Percentiles rank a stretch among this genome's conserved stretches.
phyloP scores from a whole-genome alignment of 2,888 invertebrate species.

The Oeneis ivallda region DNA sequence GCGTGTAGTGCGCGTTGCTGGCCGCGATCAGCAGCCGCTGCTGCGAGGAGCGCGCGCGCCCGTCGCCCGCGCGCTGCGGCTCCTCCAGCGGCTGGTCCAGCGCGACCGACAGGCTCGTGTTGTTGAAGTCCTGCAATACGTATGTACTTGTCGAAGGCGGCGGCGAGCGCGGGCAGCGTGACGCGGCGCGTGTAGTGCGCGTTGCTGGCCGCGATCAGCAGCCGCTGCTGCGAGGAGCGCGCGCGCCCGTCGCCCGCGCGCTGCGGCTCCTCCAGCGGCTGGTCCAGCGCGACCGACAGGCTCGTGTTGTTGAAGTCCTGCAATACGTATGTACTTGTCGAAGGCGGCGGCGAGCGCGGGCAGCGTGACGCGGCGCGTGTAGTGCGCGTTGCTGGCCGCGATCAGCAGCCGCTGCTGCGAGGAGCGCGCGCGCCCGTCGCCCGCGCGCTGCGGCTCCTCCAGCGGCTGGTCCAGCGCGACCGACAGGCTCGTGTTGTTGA shows the following conservation, averaged over 20 bases:
- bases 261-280: conserved; percentile 57
- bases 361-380: conserved; percentile 88
- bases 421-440: conserved; percentile 68
- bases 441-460: conserved; percentile 51
- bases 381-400: conserved; percentile 93
- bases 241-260: conserved; percentile 56
- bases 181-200: conserved; percentile 90
- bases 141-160: conserved; percentile 82
- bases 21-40: conserved; percentile 91
- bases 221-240: conserved; percentile 88
- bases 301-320: conserved; percentile 73
- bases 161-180: conserved; percentile 87
- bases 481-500: conserved; percentile 70
- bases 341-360: conserved; percentile 87
- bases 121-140: conserved; percentile 65
- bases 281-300: conserved; percentile 71
- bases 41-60: conserved; percentile 84
- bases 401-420: conserved; percentile 92
- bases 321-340: conserved; percentile 62
- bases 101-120: conserved; percentile 69
- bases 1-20: conserved; percentile 94
- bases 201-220: conserved; percentile 93
- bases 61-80: conserved; percentile 52
- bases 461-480: conserved; percentile 70
- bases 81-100: conserved; percentile 68